These are phyloP conservation scores for Sternotherus odoratus DNA, from an alignment of 2,797 vertebrate genomes.

Conservation along the genomic window DNA sequence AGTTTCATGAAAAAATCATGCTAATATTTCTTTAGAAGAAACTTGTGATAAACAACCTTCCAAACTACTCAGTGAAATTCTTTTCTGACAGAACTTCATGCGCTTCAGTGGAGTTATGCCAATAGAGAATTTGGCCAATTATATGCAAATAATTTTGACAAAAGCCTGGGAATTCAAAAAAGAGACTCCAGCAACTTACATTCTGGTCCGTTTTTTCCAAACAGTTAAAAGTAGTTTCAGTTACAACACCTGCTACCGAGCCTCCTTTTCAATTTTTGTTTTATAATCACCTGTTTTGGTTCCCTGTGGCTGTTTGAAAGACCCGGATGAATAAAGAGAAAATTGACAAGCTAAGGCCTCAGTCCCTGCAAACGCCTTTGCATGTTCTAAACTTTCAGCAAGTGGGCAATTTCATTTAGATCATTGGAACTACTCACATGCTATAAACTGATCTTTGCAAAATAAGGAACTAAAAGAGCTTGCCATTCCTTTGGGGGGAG, in stretches of 20 bases:
- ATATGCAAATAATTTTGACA: background rate
- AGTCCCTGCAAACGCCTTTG: conserved; percentile 6
- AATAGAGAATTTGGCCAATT: background rate
- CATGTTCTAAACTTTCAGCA: conserved; percentile 29
- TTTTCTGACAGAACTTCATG: rapidly evolving
- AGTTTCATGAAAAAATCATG: background rate
- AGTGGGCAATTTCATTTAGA: conserved; percentile 42
- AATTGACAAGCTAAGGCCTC: background rate
- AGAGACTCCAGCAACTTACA: rapidly evolving
- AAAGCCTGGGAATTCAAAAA: background rate
- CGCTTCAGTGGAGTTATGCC: background rate
- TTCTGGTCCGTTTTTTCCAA: background rate
- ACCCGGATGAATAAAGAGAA: background rate
- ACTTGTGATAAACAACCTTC: background rate
- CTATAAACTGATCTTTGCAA: conserved; percentile 65
- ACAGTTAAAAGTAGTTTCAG: background rate
- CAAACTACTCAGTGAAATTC: background rate
- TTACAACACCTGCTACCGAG: background rate
- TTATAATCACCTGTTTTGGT: background rate
- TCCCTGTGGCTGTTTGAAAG: background rate
- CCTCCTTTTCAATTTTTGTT: background rate
- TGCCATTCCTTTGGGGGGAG: conserved; percentile 26
- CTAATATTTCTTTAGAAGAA: background rate
- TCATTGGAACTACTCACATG: conserved; percentile 49
- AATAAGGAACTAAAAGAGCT: conserved; percentile 40